Evolutionary conservation across 2,797 vertebrate genomes (phyloP).

Genomic region (Leptodactylus fallax): DNA sequence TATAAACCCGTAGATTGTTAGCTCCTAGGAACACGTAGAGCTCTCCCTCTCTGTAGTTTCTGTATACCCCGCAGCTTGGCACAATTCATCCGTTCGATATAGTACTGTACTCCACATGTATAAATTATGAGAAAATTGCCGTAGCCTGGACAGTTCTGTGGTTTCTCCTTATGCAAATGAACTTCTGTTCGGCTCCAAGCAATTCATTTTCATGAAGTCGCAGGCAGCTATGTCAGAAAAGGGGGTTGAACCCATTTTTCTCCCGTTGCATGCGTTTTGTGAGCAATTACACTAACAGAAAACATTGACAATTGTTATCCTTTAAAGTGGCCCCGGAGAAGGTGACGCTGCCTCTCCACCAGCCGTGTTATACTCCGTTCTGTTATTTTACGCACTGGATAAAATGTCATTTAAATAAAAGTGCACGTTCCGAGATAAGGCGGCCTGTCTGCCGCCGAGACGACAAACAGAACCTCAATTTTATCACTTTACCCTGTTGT

Average conservation of each 20-base stretch:
- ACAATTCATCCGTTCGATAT: background rate
- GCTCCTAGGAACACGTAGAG: background rate
- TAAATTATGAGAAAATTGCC: constrained; percentile 6
- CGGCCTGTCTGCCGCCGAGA: background rate
- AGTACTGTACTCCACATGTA: background rate
- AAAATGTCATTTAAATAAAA: constrained; percentile 18
- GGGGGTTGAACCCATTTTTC: constrained; percentile 28
- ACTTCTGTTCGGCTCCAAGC: background rate
- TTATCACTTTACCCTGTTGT: background rate
- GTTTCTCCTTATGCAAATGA: constrained; percentile 28
- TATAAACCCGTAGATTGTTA: background rate
- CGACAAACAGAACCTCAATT: background rate
- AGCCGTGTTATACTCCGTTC: background rate
- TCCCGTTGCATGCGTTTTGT: background rate
- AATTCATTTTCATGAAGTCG: constrained; percentile 31
- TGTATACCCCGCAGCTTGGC: background rate
- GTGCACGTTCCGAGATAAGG: background rate
- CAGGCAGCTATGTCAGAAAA: background rate
- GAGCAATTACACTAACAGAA: constrained; percentile 13
- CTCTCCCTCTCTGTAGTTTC: background rate
- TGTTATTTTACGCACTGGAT: background rate
- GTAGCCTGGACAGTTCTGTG: background rate
- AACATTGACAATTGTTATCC: constrained; percentile 22
- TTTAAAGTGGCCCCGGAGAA: constrained; percentile 4
- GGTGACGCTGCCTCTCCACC: background rate